Conservation (phyloP, 2,888 invertebrate genomes). For the Aspidapion aeneum region DNA sequence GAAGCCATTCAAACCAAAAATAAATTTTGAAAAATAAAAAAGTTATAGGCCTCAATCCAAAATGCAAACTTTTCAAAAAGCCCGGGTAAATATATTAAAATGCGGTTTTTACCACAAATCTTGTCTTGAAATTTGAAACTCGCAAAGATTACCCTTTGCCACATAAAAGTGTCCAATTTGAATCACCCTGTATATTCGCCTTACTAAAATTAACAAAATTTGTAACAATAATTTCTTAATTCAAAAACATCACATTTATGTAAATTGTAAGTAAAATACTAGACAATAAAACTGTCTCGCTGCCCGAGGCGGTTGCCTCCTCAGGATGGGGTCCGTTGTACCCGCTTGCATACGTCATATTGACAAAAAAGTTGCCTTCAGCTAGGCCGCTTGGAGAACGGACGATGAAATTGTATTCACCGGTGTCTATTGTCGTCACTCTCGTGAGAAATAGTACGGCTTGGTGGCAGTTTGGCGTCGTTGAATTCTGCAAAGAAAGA, state of each 20-base stretch:
- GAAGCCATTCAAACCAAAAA: too few species aligned
- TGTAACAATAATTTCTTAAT: constrained; percentile 36
- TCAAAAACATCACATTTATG: constrained; percentile 44
- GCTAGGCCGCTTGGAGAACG: constrained; percentile 60
- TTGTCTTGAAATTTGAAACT: too few species aligned
- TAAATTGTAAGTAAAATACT: constrained; percentile 38
- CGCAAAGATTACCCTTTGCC: too few species aligned
- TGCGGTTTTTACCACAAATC: too few species aligned
- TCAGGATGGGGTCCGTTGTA: constrained; percentile 34
- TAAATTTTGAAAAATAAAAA: too few species aligned
- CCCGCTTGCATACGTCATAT: constrained; percentile 54
- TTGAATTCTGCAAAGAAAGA: constrained; percentile 51
- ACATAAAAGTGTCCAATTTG: too few species aligned
- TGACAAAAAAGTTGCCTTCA: constrained; percentile 60
- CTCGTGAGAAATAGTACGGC: constrained; percentile 56
- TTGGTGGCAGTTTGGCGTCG: constrained; percentile 56
- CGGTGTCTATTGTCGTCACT: constrained; percentile 56
- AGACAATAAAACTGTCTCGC: not conserved
- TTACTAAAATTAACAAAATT: not conserved
- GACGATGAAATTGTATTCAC: constrained; percentile 62
- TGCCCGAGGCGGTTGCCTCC: not conserved
- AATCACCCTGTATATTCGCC: too few species aligned
- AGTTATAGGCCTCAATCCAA: too few species aligned
- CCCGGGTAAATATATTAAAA: too few species aligned
- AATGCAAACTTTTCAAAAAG: too few species aligned